Base-by-base conservation (phyloP, 2,888 invertebrate genomes). In the Tenthredo livida region DNA sequence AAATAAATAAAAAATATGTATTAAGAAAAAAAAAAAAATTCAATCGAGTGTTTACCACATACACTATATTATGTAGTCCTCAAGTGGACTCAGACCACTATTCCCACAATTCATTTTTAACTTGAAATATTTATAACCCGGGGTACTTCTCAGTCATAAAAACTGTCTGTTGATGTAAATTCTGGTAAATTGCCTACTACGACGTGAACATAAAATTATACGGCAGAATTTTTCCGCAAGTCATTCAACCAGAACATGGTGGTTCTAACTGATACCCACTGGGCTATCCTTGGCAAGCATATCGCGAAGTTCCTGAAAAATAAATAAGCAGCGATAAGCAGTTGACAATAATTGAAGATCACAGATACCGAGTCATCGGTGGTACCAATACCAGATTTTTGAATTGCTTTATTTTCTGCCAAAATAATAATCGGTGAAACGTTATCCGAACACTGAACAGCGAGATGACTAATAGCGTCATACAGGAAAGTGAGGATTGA, bases 241-340 rank as follows among this genome's bases (percentile, higher is more conserved):
- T 50, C 25, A 54, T 58, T 84, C 82, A 33, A 77, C 82, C 65
- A 50, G 29, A 15, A 10, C n/a, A 77, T 17, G 1, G n/a, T 80
- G 0, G 82, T 54, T 89, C 92, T 91, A 92, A 86, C 92, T 92
- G 84, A 91, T 92, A 84, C 92, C 91, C 58, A 92, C 87, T 73
- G 91, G 90, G 25, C 89, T 89, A 29, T 90, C 90, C 84, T 91
- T 91, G 73, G 88, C 88, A 40, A 91, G 89, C 86, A 90, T 89
- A 80, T 90, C 90, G 50, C 89, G 90, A 73, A 91, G 88, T 85
- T 91, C 92, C 93, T 93, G 87, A 1, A 47, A 73, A 54, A 43
- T 17, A 2, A 73, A 82, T 54, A 54, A 75, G 1, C 4, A 29
- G 21, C 21, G 7, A 73, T 83, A 37, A 54, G 15, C 12, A 25